These are phyloP conservation scores for Pollenia griseotomentosa DNA, from an alignment of 2,888 invertebrate genomes.

Conservation along the genomic window DNA sequence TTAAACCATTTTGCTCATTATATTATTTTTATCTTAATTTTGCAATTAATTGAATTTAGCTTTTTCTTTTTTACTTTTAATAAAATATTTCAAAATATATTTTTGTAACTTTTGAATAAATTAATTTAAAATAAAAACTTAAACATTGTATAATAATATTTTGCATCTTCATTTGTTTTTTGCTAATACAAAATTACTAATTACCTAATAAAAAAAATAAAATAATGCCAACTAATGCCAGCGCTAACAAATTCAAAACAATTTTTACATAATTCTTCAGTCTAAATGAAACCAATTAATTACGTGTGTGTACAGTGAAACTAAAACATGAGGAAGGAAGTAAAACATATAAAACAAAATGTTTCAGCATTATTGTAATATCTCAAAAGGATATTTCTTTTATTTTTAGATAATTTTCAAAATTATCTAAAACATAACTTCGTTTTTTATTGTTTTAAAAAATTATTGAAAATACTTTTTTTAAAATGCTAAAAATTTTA, in stretches of 20 bases:
- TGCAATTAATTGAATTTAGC: too few species aligned
- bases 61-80: too few species aligned
- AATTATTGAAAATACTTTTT: slow-evolving; percentile 62
- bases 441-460: slow-evolving; percentile 66
- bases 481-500: slow-evolving; percentile 54
- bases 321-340: slow-evolving; percentile 47
- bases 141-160: too few species aligned
- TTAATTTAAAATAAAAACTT: too few species aligned
- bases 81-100: too few species aligned
- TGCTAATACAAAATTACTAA: too few species aligned
- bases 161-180: too few species aligned
- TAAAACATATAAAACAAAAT: slow-evolving; percentile 30
- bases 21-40: too few species aligned
- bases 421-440: slow-evolving; percentile 60
- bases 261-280: slow-evolving; percentile 49
- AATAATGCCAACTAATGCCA: too few species aligned
- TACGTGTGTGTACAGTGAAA: slow-evolving; percentile 62
- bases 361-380: slow-evolving; percentile 46
- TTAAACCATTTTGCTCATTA: too few species aligned
- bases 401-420: slow-evolving; percentile 62
- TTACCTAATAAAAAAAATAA: too few species aligned
- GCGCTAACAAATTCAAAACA: slow-evolving; percentile 49
- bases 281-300: slow-evolving; percentile 49
- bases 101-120: too few species aligned
- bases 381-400: slow-evolving; percentile 48